These are phyloP conservation scores for Rhagoletis zephyria DNA, from an alignment of 1,140 invertebrate species.

Conservation along the genomic window DNA sequence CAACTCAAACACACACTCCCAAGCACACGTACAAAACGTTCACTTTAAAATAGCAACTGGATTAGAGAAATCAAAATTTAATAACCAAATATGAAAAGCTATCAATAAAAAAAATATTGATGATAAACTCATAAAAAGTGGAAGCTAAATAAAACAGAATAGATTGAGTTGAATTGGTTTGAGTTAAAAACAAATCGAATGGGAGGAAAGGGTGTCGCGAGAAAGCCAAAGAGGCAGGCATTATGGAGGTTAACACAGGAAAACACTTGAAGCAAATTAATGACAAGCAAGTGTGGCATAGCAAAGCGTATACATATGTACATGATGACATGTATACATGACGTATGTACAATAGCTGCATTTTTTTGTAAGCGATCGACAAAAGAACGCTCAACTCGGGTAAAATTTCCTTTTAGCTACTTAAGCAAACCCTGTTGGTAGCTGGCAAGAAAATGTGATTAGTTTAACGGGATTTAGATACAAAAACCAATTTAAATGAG, in stretches of 20 bases:
- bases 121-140: slow-evolving; percentile 45
- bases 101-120: slow-evolving; percentile 33
- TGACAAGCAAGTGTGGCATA: slow-evolving; percentile 22
- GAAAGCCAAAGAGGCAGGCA: background rate
- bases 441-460: too few species aligned
- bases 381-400: too few species aligned
- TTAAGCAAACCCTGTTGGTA: too few species aligned
- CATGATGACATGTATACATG: background rate
- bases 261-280: slow-evolving; percentile 51
- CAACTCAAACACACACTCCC: background rate
- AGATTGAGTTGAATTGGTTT: background rate
- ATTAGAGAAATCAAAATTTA: slow-evolving; percentile 41
- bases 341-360: background rate
- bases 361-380: too few species aligned
- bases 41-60: background rate
- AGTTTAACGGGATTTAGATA: too few species aligned
- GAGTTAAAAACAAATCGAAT: background rate
- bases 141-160: slow-evolving; percentile 12
- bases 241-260: slow-evolving; percentile 17
- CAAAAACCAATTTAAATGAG: too few species aligned
- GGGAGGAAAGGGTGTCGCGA: background rate
- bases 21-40: background rate
- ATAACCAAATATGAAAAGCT: slow-evolving; percentile 42
- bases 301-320: background rate
- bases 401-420: too few species aligned